Evolutionary conservation across 2,888 invertebrate genomes (phyloP), one percentile per base, ranked within the genome.

Genomic region (Chirona hameri): DNA sequence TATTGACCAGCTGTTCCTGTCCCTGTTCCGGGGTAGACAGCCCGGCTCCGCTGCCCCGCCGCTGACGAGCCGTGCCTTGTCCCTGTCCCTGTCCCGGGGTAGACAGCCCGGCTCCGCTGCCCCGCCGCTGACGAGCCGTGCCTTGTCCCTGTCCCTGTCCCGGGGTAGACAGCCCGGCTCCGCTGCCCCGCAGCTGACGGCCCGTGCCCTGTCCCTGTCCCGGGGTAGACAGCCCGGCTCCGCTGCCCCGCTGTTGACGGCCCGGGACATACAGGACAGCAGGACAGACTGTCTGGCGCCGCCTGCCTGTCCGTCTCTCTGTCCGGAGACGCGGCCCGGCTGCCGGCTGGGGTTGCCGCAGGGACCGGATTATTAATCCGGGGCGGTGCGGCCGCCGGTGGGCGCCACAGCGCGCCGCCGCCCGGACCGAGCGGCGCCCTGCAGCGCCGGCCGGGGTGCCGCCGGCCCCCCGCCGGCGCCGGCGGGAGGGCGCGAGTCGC

Each of bases 341-440:
- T 39, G 39, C 39, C 39, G 39, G 39, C 39, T 10, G 21, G n/a
- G 5, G 60, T 1, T 18, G 65, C 29, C 72, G 29, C 31, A 15
- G 18, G 18, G 5, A 29, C 69, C 69, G 31, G 31, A 31, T 72
- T 72, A 72, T 72, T 72, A 72, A 72, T 72, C 72, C 31, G 72
- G 31, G 5, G 52, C 72, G 29, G 72, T 18, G 72, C 18, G 72
- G 29, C 18, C 14, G 27, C 29, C 15, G 31, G 72, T 31, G 72
- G 72, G 31, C 72, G 31, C 72, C 72, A 15, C 18, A 29, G 72
- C 31, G 72, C 72, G 31, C 31, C 14, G 15, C 72, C 72, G 72
- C 72, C 72, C 72, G 72, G 72, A 18, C 72, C 29, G 72, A 12
- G 72, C 72, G 72, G 31, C 72, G 31, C 72, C 72, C 72, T 29